Evolutionary conservation across 1,140 invertebrate species (phyloP).

Genomic region (Ceratitis capitata): DNA sequence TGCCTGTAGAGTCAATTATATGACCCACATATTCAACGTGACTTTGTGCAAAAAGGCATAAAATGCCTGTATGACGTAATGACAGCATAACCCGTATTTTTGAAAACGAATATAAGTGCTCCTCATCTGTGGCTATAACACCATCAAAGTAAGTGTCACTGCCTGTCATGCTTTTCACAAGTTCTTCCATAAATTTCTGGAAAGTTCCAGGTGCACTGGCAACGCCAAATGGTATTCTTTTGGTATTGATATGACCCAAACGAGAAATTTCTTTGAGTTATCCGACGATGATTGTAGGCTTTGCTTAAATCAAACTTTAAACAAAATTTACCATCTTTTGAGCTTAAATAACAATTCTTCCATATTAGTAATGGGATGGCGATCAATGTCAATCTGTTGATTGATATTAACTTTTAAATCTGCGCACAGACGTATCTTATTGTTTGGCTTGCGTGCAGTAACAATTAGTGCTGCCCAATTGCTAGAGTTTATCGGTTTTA

Average conservation of each 20-base stretch:
- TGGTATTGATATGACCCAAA: slow-evolving; percentile 12
- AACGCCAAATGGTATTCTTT: slow-evolving; percentile 12
- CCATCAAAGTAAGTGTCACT: slow-evolving; percentile 15
- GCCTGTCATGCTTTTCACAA: not conserved
- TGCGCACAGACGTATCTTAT: slow-evolving; percentile 62
- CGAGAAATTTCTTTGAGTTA: not conserved
- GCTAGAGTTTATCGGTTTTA: slow-evolving; percentile 47
- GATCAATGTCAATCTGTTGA: not conserved
- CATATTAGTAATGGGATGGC: too few species aligned
- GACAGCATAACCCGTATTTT: not conserved
- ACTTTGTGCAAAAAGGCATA: not conserved
- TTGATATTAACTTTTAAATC: slow-evolving; percentile 41
- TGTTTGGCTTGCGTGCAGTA: slow-evolving; percentile 65
- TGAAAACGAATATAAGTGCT: not conserved
- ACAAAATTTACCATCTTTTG: not conserved
- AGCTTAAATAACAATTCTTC: not conserved
- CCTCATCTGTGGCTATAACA: not conserved
- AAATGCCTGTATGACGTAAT: not conserved
- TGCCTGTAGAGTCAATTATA: not conserved
- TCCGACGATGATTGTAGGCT: not conserved
- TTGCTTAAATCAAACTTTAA: not conserved
- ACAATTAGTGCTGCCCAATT: slow-evolving; percentile 61
- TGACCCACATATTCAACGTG: slow-evolving; percentile 16
- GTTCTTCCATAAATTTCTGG: not conserved
- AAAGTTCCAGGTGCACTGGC: not conserved